A percentile compares a stretch with the other conserved stretches of the same genome.
phyloP scores from a whole-genome alignment of 2,113 vertebrate genomes.

The Malaclemys terrapin region DNA sequence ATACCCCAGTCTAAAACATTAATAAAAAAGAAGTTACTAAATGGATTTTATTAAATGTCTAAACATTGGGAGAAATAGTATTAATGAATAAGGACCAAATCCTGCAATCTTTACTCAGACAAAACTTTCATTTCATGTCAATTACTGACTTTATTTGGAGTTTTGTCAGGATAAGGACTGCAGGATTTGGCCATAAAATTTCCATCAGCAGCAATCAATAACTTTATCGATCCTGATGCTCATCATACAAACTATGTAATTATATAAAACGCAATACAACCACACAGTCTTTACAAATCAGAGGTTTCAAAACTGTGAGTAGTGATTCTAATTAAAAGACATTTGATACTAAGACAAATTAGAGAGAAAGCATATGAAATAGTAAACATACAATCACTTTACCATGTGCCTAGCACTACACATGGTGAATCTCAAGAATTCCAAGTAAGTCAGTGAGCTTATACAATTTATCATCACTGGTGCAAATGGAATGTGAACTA shows the following conservation, averaged over 20 bases:
- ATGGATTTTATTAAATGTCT: background rate
- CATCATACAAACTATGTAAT: background rate
- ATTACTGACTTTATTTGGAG: background rate
- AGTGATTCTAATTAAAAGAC: background rate
- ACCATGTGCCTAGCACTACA: background rate
- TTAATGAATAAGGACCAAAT: background rate
- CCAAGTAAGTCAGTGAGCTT: background rate
- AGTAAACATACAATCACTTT: background rate
- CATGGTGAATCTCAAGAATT: fast-evolving
- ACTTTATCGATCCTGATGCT: background rate
- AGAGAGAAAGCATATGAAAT: background rate
- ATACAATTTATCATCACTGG: background rate
- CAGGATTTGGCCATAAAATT: background rate
- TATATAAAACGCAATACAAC: background rate
- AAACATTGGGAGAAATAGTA: background rate
- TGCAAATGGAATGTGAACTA: background rate
- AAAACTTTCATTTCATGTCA: background rate
- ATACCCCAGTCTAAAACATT: background rate
- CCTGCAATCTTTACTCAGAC: background rate
- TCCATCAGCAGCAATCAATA: background rate
- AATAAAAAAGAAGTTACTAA: background rate
- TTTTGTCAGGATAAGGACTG: background rate
- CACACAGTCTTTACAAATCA: background rate
- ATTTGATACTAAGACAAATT: background rate
- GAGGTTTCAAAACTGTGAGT: background rate